Base-by-base conservation (phyloP, 2,113 vertebrate species). In the Irena cyanogastra region DNA sequence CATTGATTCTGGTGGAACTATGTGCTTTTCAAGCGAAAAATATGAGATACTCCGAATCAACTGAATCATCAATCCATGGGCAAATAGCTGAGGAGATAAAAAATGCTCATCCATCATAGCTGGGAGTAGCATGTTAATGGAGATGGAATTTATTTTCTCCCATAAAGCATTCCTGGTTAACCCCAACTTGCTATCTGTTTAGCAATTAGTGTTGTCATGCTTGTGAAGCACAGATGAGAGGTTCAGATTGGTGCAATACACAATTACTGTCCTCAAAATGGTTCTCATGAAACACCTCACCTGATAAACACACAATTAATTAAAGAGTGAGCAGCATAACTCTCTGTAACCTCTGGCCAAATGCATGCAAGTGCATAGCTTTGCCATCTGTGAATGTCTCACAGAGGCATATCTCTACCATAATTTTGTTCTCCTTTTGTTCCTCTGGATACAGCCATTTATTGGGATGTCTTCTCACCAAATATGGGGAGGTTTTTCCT, bases 21-120 rank as follows among this genome's bases (percentile, higher is more conserved):
- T 89, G 86, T 92, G 89, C 94, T 96, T 96, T 94, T 92, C 91
- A 91, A 94, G 93, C 83, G 78, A 87, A 95, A 97, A 94, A 93
- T 66, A 60, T 24, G 72, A 93, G 91, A 81, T 94, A 44, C 85
- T 86, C 68, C 89, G 35, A 81, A 77, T 93, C 92, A 95, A 89
- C 91, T 81, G 89, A 92, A 90, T 97, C 93, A 94, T 95, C 95
- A 95, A 83, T 94, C 80, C 80, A 87, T 33, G 31, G 60, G 54
- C 56, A 81, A 92, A 92, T 60, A 87, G 91, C 91, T 95, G 89
- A 94, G 80, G 89, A 87, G 69, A 86, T 89, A 66, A 93, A 96
- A 97, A 90, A 64, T 81, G 76, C 83, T 92, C 49, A 85, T 95
- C 92, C 66, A 61, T 95, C 94, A 78, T 74, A 66, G 72, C 86